A percentile compares a stretch with the other conserved stretches of the same genome.
phyloP scores from a whole-genome alignment of 2,113 vertebrate species.

The Deroptyus accipitrinus region DNA sequence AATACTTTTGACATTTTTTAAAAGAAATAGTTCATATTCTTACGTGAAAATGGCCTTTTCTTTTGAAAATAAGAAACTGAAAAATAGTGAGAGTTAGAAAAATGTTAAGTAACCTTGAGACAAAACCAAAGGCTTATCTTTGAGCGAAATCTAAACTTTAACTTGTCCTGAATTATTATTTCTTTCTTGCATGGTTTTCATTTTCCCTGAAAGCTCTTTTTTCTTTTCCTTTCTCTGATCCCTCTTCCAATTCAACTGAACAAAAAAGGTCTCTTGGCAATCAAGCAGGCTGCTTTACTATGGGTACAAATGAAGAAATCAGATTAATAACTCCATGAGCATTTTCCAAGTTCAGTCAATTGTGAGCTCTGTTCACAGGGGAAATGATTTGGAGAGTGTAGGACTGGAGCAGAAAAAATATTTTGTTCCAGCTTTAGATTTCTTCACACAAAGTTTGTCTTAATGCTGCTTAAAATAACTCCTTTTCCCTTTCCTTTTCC shows the following conservation, averaged over 20 bases:
- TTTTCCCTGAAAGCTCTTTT: not conserved
- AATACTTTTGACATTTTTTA: not conserved
- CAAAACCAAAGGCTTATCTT: not conserved
- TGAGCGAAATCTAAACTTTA: not conserved
- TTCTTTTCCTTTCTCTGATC: not conserved
- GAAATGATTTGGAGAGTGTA: not conserved
- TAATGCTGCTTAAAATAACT: not conserved
- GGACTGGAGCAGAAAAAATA: not conserved
- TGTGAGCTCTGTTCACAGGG: not conserved
- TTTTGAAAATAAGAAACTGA: not conserved
- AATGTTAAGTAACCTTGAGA: not conserved
- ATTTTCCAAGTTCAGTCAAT: not conserved
- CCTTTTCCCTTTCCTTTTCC: not conserved
- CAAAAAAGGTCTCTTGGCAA: not conserved
- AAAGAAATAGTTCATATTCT: not conserved
- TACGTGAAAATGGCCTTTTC: not conserved
- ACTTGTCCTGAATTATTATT: not conserved
- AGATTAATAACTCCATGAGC: not conserved
- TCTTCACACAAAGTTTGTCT: not conserved
- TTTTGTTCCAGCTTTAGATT: not conserved
- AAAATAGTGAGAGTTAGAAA: not conserved
- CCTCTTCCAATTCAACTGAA: not conserved
- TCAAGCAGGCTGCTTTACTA: not conserved
- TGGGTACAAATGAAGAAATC: not conserved
- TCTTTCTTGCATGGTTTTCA: not conserved